Conservation (phyloP, 35 echinoderm and acorn worm genomes). For the Apostichopus japonicus region DNA sequence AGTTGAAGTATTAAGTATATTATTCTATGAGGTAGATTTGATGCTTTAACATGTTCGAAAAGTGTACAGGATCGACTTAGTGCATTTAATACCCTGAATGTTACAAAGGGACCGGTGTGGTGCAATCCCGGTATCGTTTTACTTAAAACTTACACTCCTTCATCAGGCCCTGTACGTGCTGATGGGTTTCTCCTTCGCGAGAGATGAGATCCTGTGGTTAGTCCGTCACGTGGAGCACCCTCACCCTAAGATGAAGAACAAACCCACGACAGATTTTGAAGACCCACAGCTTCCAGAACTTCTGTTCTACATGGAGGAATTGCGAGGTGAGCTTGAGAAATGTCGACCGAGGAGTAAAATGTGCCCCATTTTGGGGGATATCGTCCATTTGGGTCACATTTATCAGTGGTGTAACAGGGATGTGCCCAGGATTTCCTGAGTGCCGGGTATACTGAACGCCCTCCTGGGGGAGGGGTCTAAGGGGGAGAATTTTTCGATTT, state of each 20-base stretch:
- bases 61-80: too few relatives aligned
- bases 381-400: background rate
- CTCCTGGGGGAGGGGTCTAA: too few relatives aligned
- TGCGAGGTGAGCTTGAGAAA: slow-evolving; percentile 76
- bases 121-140: too few relatives aligned
- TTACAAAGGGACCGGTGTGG: too few relatives aligned
- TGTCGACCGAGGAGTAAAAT: background rate
- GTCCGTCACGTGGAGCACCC: slow-evolving; percentile 90
- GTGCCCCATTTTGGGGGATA: background rate
- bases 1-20: too few relatives aligned
- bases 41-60: too few relatives aligned
- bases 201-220: slow-evolving; percentile 95
- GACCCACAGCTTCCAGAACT: slow-evolving; percentile 89
- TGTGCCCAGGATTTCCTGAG: too few relatives aligned
- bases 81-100: too few relatives aligned
- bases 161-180: slow-evolving; percentile 93
- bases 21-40: too few relatives aligned
- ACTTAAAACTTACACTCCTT: too few relatives aligned
- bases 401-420: background rate
- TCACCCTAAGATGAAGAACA: slow-evolving; percentile 85
- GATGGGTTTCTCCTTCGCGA: slow-evolving; percentile 87
- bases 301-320: slow-evolving; percentile 90
- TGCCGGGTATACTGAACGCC: too few relatives aligned
- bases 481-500: too few relatives aligned
- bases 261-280: slow-evolving; percentile 57